Evolutionary conservation across 1,140 invertebrate genomes (phyloP).

Genomic region (Carposina sasakii): DNA sequence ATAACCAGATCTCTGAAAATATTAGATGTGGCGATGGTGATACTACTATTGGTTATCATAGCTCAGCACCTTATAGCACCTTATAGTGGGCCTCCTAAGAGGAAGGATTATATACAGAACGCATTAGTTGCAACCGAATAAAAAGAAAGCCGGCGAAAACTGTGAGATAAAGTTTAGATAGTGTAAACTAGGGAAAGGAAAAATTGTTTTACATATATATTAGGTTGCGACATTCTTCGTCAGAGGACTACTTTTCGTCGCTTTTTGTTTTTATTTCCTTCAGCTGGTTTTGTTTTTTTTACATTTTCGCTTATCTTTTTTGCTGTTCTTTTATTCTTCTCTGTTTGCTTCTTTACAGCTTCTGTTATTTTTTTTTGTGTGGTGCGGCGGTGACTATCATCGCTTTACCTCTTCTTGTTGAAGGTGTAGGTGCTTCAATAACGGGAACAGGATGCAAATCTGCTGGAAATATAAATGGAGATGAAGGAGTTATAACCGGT

Average conservation of each 20-base stretch:
- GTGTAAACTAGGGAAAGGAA: too few relatives aligned
- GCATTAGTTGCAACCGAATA: too few relatives aligned
- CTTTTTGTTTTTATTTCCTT: neutral
- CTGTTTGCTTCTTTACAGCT: conserved; percentile 11
- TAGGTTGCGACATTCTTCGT: too few relatives aligned
- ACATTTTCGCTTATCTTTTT: conserved; percentile 7
- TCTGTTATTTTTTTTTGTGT: conserved; percentile 26
- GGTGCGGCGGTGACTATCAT: conserved; percentile 19
- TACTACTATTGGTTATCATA: too few relatives aligned
- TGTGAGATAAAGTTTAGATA: too few relatives aligned
- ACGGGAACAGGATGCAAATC: conserved; percentile 14
- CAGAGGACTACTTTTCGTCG: neutral
- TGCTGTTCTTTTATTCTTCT: conserved; percentile 14
- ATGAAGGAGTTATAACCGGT: conserved; percentile 9
- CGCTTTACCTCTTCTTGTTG: conserved; percentile 22
- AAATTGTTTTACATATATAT: too few relatives aligned
- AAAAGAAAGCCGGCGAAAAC: too few relatives aligned
- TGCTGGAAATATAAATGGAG: conserved; percentile 18
- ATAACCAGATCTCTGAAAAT: too few relatives aligned
- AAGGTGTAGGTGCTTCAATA: conserved; percentile 15
- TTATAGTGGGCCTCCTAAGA: too few relatives aligned
- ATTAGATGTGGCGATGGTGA: too few relatives aligned
- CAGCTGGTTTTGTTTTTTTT: neutral
- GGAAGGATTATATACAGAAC: too few relatives aligned
- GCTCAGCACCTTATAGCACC: too few relatives aligned